These are phyloP conservation scores for Alloplasta piceator DNA, from an alignment of 2,888 invertebrate species.

Conservation along the genomic window DNA sequence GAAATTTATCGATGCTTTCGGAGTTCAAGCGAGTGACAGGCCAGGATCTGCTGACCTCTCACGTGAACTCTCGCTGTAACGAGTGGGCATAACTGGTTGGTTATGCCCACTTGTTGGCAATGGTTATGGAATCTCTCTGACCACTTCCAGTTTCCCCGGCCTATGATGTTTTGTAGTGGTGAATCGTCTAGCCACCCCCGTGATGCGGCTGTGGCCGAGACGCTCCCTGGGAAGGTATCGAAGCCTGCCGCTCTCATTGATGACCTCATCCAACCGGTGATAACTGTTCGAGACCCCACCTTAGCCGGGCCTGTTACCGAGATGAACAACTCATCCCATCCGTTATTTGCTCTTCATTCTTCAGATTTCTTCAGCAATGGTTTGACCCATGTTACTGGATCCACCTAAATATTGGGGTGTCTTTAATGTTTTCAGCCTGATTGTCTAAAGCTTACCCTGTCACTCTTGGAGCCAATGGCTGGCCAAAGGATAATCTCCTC, in stretches of 20 bases:
- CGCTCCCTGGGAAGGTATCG: conserved; percentile 59
- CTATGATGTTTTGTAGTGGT: conserved; percentile 40
- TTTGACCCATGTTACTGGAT: conserved; percentile 60
- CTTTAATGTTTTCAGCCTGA: conserved; percentile 63
- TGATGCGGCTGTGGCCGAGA: conserved; percentile 62
- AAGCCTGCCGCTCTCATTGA: conserved; percentile 61
- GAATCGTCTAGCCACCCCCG: conserved; percentile 27
- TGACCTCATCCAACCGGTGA: conserved; percentile 63
- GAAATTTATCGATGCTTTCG: too few species aligned
- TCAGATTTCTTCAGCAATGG: conserved; percentile 55
- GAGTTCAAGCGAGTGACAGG: too few species aligned
- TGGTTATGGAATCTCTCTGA: conserved; percentile 44
- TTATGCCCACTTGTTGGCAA: conserved; percentile 2
- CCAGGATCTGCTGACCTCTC: too few species aligned
- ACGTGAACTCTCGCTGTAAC: too few species aligned
- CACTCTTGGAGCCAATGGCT: too few species aligned
- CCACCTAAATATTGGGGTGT: conserved; percentile 63
- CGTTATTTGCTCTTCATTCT: conserved; percentile 26
- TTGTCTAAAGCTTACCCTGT: too few species aligned
- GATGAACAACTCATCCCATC: conserved; percentile 54
- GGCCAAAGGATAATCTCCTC: conserved; percentile 68
- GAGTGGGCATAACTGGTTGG: too few species aligned
- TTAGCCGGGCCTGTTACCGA: conserved; percentile 52
- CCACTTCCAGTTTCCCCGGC: conserved; percentile 49
- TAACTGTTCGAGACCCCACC: conserved; percentile 59